Conservation (phyloP, 2,888 invertebrate species). For the Andrena hattorfiana region DNA sequence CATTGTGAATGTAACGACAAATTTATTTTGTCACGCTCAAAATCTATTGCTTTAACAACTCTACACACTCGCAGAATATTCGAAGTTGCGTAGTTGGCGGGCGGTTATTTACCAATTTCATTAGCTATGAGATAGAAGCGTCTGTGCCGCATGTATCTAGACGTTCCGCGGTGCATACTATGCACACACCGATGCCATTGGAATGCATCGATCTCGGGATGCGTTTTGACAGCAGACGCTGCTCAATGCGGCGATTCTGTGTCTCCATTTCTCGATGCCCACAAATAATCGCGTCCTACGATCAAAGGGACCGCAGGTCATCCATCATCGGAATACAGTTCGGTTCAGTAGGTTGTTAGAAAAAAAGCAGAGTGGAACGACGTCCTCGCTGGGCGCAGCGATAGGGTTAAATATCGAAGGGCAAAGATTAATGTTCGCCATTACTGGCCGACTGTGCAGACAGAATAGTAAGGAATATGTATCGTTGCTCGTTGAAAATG, state of each 20-base stretch:
- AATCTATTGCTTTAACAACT: neutral
- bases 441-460: neutral
- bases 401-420: neutral
- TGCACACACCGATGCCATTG: conserved; percentile 30
- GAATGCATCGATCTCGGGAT: conserved; percentile 38
- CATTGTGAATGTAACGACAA: too few relatives aligned
- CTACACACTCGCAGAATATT: neutral
- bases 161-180: conserved; percentile 28
- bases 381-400: neutral
- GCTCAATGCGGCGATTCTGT: conserved; percentile 30
- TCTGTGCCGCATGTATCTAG: neutral
- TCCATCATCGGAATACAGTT: conserved; percentile 34
- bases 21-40: too few relatives aligned
- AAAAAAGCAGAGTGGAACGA: neutral
- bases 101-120: conserved; percentile 39
- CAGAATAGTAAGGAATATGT: too few relatives aligned
- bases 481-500: too few relatives aligned
- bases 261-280: conserved; percentile 42
- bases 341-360: conserved; percentile 34
- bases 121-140: conserved; percentile 15
- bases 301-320: conserved; percentile 43
- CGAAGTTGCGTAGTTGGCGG: conserved; percentile 4
- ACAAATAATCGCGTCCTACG: conserved; percentile 25
- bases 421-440: neutral
- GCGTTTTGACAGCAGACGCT: conserved; percentile 41